A percentile compares a stretch with the other conserved stretches of the same genome.
phyloP scores from a whole-genome alignment of 2,888 invertebrate genomes.

The Catocala nupta region DNA sequence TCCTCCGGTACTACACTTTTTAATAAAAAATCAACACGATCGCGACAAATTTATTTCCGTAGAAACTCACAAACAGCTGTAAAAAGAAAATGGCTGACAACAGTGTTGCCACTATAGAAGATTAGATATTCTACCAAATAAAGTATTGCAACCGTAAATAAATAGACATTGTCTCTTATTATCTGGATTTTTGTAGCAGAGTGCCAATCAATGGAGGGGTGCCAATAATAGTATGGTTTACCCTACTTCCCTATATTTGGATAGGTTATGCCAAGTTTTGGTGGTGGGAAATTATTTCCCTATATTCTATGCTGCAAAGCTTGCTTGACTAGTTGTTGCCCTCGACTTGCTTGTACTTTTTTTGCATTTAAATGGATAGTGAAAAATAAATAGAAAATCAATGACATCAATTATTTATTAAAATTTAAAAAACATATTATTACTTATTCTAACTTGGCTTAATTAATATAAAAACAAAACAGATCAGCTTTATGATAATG shows the following conservation, averaged over 20 bases:
- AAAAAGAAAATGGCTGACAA: conserved; percentile 28
- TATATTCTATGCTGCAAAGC: no score
- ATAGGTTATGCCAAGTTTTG: no score
- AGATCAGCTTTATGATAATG: no score
- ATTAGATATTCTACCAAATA: conserved; percentile 30
- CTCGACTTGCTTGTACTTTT: no score
- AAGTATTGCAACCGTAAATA: conserved; percentile 29
- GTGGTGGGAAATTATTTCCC: no score
- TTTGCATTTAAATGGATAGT: no score
- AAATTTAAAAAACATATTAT: not conserved
- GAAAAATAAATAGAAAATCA: no score
- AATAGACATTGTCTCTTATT: conserved; percentile 32
- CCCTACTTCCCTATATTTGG: conserved; percentile 28
- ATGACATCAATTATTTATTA: no score
- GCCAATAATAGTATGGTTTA: no score
- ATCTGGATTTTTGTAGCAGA: conserved; percentile 26
- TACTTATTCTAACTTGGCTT: not conserved
- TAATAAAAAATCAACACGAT: conserved; percentile 15
- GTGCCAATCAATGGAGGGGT: conserved; percentile 15
- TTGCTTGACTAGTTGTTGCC: no score
- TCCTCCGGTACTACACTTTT: conserved; percentile 31
- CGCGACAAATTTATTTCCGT: no score
- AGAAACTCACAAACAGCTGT: conserved; percentile 13
- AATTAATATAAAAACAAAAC: no score
- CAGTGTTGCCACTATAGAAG: conserved; percentile 29